phyloP scores from a whole-genome alignment of 2,888 invertebrate genomes.

The Malthinus seriepunctatus region DNA sequence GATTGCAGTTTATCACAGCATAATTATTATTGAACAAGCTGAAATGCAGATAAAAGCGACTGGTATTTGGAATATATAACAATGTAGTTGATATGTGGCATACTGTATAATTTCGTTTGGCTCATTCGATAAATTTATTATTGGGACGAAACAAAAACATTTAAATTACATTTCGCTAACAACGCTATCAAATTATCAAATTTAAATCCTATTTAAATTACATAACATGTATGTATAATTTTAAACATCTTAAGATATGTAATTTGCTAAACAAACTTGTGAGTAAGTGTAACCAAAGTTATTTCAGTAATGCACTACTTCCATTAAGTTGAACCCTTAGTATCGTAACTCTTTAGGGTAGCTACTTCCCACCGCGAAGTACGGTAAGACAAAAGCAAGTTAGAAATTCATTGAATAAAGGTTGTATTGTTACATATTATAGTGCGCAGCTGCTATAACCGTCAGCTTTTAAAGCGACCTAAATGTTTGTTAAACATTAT shows the following conservation, averaged over 20 bases:
- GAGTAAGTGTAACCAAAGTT: constrained; percentile 50
- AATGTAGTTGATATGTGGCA: constrained; percentile 14
- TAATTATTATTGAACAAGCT: constrained; percentile 12
- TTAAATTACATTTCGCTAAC: constrained; percentile 3
- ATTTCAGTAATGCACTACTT: constrained; percentile 53
- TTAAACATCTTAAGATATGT: constrained; percentile 8
- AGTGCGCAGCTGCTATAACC: constrained; percentile 43
- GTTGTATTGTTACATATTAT: constrained; percentile 37
- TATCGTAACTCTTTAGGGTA: constrained; percentile 41
- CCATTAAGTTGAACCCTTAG: constrained; percentile 42
- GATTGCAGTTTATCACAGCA: constrained; percentile 12
- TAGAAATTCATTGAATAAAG: constrained; percentile 46
- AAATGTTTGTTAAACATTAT: constrained; percentile 21
- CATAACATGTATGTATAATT: not conserved
- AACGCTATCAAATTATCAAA: not conserved
- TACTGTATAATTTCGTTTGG: constrained; percentile 15
- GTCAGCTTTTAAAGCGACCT: constrained; percentile 28
- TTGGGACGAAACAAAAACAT: constrained; percentile 5
- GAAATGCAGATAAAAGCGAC: constrained; percentile 11
- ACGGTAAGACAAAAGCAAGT: constrained; percentile 44
- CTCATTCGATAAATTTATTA: constrained; percentile 19
- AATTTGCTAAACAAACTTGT: constrained; percentile 16
- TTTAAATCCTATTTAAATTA: not conserved
- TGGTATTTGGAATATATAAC: constrained; percentile 16
- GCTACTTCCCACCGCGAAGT: constrained; percentile 39